phyloP scores from a whole-genome alignment of 2,797 vertebrate genomes.

The Muscicapa striata region DNA sequence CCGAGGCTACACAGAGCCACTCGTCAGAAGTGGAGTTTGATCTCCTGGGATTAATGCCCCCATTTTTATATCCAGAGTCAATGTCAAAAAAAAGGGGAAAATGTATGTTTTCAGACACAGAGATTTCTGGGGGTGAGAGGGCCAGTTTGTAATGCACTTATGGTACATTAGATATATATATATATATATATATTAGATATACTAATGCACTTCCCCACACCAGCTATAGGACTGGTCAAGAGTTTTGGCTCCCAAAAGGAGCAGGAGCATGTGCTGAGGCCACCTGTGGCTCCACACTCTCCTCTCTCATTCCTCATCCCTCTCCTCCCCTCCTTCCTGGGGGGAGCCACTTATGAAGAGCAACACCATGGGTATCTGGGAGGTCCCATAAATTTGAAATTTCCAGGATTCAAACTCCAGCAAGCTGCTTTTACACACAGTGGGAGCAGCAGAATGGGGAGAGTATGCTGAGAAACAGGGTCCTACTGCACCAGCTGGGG shows the following conservation, averaged over 20 bases:
- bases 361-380: not conserved
- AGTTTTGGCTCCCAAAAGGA: constrained; percentile 14
- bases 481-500: not conserved
- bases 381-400: not conserved
- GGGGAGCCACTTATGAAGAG: not conserved
- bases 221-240: not conserved
- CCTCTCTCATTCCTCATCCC: not conserved
- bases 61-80: not conserved
- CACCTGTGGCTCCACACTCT: not conserved
- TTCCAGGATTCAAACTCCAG: not conserved
- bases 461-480: not conserved
- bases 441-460: not conserved
- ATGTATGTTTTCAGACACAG: not conserved
- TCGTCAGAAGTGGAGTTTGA: not conserved
- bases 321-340: not conserved
- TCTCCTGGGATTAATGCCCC: not conserved
- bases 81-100: not conserved
- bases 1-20: fast-evolving
- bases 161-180: too few relatives aligned
- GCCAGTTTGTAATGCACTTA: not conserved
- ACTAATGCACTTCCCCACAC: not conserved
- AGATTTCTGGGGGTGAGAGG: not conserved
- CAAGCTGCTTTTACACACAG: not conserved
- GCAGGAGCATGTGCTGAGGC: not conserved
- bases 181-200: too few relatives aligned